These are phyloP conservation scores for Tokudaia muenninki DNA, from an alignment of 2,797 vertebrate genomes.

Conservation along the genomic window DNA sequence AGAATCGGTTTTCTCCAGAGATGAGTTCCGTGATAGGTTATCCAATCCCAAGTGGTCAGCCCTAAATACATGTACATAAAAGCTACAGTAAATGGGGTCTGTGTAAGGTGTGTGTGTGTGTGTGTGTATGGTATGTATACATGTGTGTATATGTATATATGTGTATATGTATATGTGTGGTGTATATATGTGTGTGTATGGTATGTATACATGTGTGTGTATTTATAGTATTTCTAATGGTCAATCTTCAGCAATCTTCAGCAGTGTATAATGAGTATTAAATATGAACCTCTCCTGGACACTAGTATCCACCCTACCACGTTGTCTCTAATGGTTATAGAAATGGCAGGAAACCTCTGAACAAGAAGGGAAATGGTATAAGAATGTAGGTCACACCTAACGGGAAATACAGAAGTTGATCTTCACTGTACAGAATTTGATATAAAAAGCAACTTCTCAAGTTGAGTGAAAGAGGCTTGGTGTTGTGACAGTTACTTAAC, in stretches of 20 bases:
- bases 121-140: not conserved
- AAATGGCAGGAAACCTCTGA: not conserved
- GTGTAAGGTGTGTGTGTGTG: not conserved
- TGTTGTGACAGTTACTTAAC: not conserved
- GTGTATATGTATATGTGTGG: not conserved
- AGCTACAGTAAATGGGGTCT: not conserved
- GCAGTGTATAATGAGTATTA: not conserved
- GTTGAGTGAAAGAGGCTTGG: not conserved
- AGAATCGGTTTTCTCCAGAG: not conserved
- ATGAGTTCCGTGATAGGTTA: not conserved
- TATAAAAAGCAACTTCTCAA: not conserved
- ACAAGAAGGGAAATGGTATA: not conserved
- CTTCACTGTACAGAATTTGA: not conserved
- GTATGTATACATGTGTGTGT: no score
- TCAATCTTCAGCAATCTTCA: not conserved
- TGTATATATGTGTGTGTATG: no score
- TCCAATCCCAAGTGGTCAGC: not conserved
- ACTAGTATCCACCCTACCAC: not conserved
- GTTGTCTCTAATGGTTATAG: not conserved
- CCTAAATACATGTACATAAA: not conserved
- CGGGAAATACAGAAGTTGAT: not conserved
- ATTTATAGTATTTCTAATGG: not conserved
- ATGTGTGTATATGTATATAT: no score
- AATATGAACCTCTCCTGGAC: not conserved
- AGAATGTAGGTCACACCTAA: not conserved